Evolutionary conservation across 2,113 vertebrate genomes (phyloP).

Genomic region (Sinocyclocheilus rhinocerous): DNA sequence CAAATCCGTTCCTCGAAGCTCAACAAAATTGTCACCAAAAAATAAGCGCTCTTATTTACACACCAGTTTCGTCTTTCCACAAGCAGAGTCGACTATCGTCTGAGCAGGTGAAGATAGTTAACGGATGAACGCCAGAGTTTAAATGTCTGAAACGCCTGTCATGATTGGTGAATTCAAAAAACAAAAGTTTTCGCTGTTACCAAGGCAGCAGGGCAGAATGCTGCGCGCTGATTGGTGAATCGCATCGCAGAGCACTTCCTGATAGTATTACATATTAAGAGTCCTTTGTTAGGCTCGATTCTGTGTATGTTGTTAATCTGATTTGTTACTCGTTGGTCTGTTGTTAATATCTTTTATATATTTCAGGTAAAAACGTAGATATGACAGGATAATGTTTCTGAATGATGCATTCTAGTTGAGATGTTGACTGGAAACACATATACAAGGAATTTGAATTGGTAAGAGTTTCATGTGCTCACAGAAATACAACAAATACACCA

Average conservation of each 20-base stretch:
- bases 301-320: neutral
- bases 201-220: slow-evolving; percentile 39
- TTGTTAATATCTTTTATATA: neutral
- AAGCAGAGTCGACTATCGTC: neutral
- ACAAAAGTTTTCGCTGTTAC: slow-evolving; percentile 13
- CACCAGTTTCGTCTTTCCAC: neutral
- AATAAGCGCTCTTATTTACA: no score
- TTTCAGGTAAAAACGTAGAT: neutral
- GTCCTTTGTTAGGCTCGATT: neutral
- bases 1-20: neutral
- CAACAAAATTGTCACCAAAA: neutral
- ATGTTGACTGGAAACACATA: neutral
- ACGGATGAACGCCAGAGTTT: slow-evolving; percentile 59
- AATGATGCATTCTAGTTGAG: neutral
- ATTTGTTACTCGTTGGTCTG: neutral
- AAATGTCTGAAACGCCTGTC: slow-evolving; percentile 62
- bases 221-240: slow-evolving; percentile 65
- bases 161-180: slow-evolving; percentile 73
- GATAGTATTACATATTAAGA: neutral
- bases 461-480: neutral
- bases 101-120: slow-evolving; percentile 38
- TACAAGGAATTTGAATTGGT: neutral
- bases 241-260: neutral
- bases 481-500: neutral
- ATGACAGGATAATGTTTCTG: neutral